Base-by-base conservation (phyloP, 2,888 invertebrate genomes). In the Leucania comma region DNA sequence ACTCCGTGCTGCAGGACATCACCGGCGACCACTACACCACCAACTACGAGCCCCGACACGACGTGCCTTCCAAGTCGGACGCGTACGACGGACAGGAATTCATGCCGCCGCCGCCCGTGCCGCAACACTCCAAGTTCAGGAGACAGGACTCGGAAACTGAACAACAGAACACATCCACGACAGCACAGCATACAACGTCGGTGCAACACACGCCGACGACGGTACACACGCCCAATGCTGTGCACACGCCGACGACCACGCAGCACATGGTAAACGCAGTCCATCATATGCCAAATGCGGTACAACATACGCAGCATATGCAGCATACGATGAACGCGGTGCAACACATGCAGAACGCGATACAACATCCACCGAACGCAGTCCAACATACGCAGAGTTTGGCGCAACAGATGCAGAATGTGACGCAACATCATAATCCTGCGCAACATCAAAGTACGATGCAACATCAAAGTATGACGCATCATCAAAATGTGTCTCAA, bases 41-140 rank as follows among this genome's bases (percentile, higher is more conserved):
- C n/a, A 91, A 88, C 79, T 78, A 88, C 0, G 90, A 91, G 61
- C 78, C 78, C 63, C 65, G 80, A 57, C 81, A 81, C 66, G 80
- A 83, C 53, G 77, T 83, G 70, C 81, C 80, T 71, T 78, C 79
- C 50, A 75, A 75, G 64, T 80, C 80, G 22, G 88, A 88, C 64
- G 58, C 82, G 53, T 88, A 81, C 81, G 64, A 83, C 81, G 60
- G 75, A 9, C 91, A 91, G 72, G 86, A 90, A 50, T 93, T 92
- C 83, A 94, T 94, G 95, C 95, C 92, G 48, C 91, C 92, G 51
- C 93, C 90, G 38, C 94, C 94, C 38, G 92, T 92, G 22, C 93
- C 93, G 51, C 90, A 89, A 54, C 92, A 91, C 42, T 86, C 90
- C 8, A 91, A 75, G 46, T 82, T 83, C 60, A 68, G 75, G 29